Evolutionary conservation across 1,140 invertebrate species (phyloP), one percentile per base, ranked within the genome.

Genomic region (Platyscapa corneri): DNA sequence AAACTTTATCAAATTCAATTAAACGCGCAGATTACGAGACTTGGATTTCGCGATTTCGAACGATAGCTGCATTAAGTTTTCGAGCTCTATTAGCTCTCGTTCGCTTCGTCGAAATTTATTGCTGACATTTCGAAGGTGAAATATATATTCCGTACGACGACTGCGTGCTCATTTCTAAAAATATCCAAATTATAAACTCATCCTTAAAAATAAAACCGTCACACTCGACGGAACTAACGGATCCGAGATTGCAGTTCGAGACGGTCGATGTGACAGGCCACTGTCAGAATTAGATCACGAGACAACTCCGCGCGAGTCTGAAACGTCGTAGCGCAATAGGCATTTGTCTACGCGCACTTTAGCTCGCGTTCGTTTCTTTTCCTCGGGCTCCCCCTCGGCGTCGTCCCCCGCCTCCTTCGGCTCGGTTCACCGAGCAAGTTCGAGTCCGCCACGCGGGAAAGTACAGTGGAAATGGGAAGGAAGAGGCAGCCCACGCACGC

Each of bases 401-500:
- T 80, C 64, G 56, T 37, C 67, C 49, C 37, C 60, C 10, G 49
- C 49, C 49, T 53, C 49, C 23, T 1, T 23, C 37, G 5, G 34
- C 37, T 42, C 39, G 18, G 23, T 74, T 74, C 37, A 27, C n/a
- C 42, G 5, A 64, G 60, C 60, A 74, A 76, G 75, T 80, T 32
- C n/a, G 16, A 53, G 18, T 18, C 18, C 49, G 49, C 16, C 76
- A 30, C 32, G 42, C 53, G 39, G 79, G 85, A 86, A 65, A 77
- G 84, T 60, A 56, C 46, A 74, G 70, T 53, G 60, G 77, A 49
- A 67, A 37, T 75, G n/a, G n/a, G n/a, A n/a, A n/a, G n/a, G n/a
- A 86, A 75, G 81, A 83, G 75, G 81, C 53, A 39, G 70, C 76
- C 86, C 60, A 86, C 86, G 87, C 81, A 84, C 56, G 79, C 46